These are phyloP conservation scores for Adelosebastes latens DNA, from an alignment of 2,797 vertebrate genomes.

Conservation along the genomic window DNA sequence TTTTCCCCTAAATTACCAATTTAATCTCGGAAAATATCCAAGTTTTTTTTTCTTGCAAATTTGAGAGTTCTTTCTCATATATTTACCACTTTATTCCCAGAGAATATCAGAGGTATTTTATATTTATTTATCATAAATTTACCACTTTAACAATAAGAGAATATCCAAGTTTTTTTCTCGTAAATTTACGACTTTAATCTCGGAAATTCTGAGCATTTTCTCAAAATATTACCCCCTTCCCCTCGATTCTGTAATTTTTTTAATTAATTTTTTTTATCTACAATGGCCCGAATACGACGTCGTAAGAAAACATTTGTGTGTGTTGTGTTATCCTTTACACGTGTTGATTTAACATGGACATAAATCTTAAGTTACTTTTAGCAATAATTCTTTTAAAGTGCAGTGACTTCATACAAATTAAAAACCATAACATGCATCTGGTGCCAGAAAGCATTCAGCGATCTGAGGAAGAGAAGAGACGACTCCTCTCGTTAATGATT, in stretches of 20 bases:
- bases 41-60: too few species aligned
- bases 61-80: too few species aligned
- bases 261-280: not conserved
- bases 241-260: too few species aligned
- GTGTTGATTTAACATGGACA: not conserved
- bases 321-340: slow-evolving; percentile 10
- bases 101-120: too few species aligned
- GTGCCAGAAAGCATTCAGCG: slow-evolving; percentile 18
- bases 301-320: not conserved
- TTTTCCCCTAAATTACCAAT: too few species aligned
- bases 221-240: not conserved
- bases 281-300: not conserved
- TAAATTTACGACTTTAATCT: too few species aligned
- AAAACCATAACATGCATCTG: slow-evolving; percentile 40
- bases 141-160: too few species aligned
- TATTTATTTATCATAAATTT: too few species aligned
- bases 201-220: too few species aligned
- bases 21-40: too few species aligned
- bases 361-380: not conserved
- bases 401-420: slow-evolving; percentile 3
- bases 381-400: not conserved
- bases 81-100: too few species aligned
- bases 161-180: not conserved
- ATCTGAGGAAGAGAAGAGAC: slow-evolving; percentile 37
- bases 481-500: not conserved